Conservation (phyloP, 1,140 invertebrate genomes). For the Musca domestica region DNA sequence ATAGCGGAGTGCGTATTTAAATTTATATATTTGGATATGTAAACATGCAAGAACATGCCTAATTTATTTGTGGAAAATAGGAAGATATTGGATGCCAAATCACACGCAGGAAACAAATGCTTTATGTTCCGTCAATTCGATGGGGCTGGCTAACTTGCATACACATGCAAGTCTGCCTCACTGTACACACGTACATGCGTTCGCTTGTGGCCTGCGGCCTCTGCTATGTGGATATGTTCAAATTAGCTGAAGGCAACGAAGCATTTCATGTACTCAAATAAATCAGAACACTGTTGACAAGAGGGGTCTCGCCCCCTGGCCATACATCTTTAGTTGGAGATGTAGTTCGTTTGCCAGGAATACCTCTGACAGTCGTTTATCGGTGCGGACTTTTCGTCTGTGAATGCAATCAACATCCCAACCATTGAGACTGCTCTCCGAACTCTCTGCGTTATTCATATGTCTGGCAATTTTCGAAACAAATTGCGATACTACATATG, state of each 20-base stretch:
- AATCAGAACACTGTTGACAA: conserved; percentile 52
- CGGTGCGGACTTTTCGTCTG: not conserved
- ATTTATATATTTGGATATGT: no score
- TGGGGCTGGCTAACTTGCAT: no score
- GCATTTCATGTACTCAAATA: conserved; percentile 52
- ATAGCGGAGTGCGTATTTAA: no score
- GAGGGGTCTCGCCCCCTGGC: conserved; percentile 31
- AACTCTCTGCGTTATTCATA: conserved; percentile 1
- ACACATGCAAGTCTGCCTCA: no score
- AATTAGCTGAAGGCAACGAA: conserved; percentile 52
- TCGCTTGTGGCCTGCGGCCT: not conserved
- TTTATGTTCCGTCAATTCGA: no score
- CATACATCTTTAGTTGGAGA: conserved; percentile 8
- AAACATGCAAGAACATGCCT: no score
- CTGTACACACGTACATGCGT: not conserved
- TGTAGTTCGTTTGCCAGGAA: not conserved
- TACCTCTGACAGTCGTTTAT: not conserved
- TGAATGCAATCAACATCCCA: not conserved
- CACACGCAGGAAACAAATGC: no score
- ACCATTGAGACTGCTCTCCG: not conserved
- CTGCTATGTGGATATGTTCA: conserved; percentile 33
- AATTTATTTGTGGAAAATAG: no score
- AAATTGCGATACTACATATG: conserved; percentile 1
- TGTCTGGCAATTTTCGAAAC: not conserved
- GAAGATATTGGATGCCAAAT: no score